Evolutionary conservation across 1,140 invertebrate genomes (phyloP), one percentile per base, ranked within the genome.

Genomic region (Calycopis cecrops): DNA sequence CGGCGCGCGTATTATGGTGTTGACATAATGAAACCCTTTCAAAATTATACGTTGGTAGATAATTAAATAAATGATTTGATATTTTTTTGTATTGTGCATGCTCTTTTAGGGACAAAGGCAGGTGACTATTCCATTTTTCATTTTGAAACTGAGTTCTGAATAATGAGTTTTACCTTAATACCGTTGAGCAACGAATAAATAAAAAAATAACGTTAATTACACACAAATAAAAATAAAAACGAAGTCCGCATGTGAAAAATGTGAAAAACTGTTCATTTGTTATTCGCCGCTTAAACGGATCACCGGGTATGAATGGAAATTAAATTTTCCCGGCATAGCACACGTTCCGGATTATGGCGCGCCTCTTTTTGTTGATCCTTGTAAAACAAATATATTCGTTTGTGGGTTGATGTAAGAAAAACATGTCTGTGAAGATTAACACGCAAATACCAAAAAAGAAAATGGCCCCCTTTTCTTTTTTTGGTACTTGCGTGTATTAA

Each of bases 291-390:
- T 62, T 62, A 63, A 71, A 62, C 60, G 55, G 57, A 65, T 71
- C 62, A 64, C 16, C 56, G 56, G 48, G 59, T 62, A 59, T 58
- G 58, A 64, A 71, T 64, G 60, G 48, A 69, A 66, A 61, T 63
- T 63, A 57, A 66, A 68, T 71, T 71, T 62, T 59, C 44, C 60
- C 52, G 35, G 55, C 57, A 57, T 48, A 58, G 18, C 57, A 52
- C 60, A 57, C 49, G 42, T 63, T 55, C n/a, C 48, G 52, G 53
- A 62, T 71, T 61, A 64, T 48, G 60, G 56, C 48, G 40, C 53
- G 56, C 21, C 17, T n/a, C n/a, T 52, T 55, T 63, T 44, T 59
- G 57, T 61, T 61, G 49, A 57, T 61, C 44, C 65, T 51, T 55
- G 60, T 52, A 44, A 60, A 68, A 58, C 58, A 52, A 60, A 58